Conservation (phyloP, 2,888 invertebrate species). For the Cheilosia vulpina region DNA sequence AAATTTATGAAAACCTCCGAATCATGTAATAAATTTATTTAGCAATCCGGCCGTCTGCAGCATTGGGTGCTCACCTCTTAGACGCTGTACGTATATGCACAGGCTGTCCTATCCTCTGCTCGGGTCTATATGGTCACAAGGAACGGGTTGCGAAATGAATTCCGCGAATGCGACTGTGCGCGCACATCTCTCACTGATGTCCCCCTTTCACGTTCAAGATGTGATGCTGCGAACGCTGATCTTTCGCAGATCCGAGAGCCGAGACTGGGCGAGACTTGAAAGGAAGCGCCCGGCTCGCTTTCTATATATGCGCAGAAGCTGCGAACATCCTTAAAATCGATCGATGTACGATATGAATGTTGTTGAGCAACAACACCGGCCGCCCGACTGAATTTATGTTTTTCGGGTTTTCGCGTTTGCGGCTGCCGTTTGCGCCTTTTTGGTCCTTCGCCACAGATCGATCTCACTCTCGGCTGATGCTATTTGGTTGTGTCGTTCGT, state of each 20-base stretch:
- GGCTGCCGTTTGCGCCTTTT: slow-evolving; percentile 56
- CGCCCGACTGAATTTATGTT: slow-evolving; percentile 70
- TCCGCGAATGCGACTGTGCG: slow-evolving; percentile 54
- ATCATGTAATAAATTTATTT: slow-evolving; percentile 80
- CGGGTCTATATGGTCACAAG: slow-evolving; percentile 47
- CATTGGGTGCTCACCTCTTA: slow-evolving; percentile 31
- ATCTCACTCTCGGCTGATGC: slow-evolving; percentile 35
- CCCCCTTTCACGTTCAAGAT: slow-evolving; percentile 37
- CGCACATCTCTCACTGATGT: slow-evolving; percentile 52
- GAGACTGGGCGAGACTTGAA: slow-evolving; percentile 49
- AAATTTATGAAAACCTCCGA: slow-evolving; percentile 81
- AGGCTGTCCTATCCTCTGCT: slow-evolving; percentile 45
- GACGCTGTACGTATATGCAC: slow-evolving; percentile 9
- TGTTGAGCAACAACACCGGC: slow-evolving; percentile 60
- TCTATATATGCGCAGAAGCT: slow-evolving; percentile 69
- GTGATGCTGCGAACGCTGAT: slow-evolving; percentile 30
- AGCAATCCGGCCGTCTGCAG: slow-evolving; percentile 75
- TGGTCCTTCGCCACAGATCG: slow-evolving; percentile 49
- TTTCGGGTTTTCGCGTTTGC: slow-evolving; percentile 56
- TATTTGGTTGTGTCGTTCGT: slow-evolving; percentile 18
- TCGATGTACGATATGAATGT: slow-evolving; percentile 75
- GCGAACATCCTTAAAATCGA: slow-evolving; percentile 74
- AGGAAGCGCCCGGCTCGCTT: slow-evolving; percentile 67
- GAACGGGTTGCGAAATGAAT: slow-evolving; percentile 46
- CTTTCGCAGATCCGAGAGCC: slow-evolving; percentile 17